These are phyloP conservation scores for Lepus townsendii DNA, from an alignment of 2,797 vertebrate genomes.

Conservation along the genomic window DNA sequence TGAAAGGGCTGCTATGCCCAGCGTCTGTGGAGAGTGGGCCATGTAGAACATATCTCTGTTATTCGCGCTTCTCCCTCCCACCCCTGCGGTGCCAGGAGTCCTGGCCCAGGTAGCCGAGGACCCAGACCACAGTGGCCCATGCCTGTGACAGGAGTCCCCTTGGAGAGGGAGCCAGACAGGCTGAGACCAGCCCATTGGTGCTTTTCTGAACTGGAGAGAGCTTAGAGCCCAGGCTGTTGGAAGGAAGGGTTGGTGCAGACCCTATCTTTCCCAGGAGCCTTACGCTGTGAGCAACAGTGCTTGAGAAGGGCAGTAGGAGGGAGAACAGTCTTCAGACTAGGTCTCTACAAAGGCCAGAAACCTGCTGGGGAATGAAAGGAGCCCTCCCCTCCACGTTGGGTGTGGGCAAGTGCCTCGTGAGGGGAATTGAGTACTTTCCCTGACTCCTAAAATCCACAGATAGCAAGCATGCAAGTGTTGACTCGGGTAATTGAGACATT, in stretches of 20 bases:
- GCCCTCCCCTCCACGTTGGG: background rate
- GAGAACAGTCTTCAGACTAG: background rate
- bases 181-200: background rate
- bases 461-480: background rate
- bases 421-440: background rate
- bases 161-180: background rate
- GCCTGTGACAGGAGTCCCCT: rapidly evolving
- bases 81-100: background rate
- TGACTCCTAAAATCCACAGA: slow-evolving; percentile 23
- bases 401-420: background rate
- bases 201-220: background rate
- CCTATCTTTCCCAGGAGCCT: background rate
- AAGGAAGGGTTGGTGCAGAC: background rate
- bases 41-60: slow-evolving; percentile 63
- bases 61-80: slow-evolving; percentile 5
- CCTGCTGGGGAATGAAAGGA: background rate
- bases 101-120: slow-evolving; percentile 2
- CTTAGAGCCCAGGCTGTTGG: background rate
- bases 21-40: slow-evolving; percentile 60
- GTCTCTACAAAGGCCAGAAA: background rate
- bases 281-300: background rate
- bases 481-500: slow-evolving; percentile 22
- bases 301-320: background rate
- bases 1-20: slow-evolving; percentile 73
- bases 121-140: background rate